A percentile compares a stretch with the other conserved stretches of the same genome.
phyloP scores from a whole-genome alignment of 2,797 vertebrate species.

The Holocentrus rufus region DNA sequence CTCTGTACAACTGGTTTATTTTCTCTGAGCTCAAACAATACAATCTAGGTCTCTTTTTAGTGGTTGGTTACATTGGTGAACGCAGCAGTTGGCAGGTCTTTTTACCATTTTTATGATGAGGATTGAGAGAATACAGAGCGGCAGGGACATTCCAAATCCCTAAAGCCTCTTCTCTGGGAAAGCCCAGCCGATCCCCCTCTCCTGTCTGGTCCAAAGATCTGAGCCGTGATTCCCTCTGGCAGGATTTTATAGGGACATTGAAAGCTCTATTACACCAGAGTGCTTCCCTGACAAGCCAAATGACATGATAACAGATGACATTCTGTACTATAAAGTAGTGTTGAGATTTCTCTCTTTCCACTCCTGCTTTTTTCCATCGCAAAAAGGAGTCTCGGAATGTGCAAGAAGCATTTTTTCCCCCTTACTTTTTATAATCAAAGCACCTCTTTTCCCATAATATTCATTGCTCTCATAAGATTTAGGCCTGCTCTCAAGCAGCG shows the following conservation, averaged over 20 bases:
- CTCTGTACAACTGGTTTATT: conserved; percentile 9
- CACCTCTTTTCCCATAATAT: too few relatives aligned
- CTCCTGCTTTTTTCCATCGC: conserved; percentile 1
- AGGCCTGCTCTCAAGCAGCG: too few relatives aligned
- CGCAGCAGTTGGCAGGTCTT: conserved; percentile 22
- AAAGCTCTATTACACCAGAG: conserved; percentile 62
- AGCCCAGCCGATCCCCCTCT: conserved; percentile 19
- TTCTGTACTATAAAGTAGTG: conserved; percentile 27
- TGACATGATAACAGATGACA: conserved; percentile 57
- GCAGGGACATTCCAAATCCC: conserved; percentile 56
- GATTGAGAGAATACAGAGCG: conserved; percentile 22
- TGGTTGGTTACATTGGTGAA: conserved; percentile 18
- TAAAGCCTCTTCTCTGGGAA: conserved; percentile 52
- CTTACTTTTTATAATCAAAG: too few relatives aligned
- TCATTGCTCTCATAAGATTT: too few relatives aligned
- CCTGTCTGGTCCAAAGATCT: conserved; percentile 56
- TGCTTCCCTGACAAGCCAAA: conserved; percentile 55
- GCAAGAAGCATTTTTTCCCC: too few relatives aligned
- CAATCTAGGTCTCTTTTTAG: conserved; percentile 26
- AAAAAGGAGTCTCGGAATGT: too few relatives aligned
- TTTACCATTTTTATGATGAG: conserved; percentile 49
- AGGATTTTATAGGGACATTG: conserved; percentile 55
- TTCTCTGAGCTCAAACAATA: conserved; percentile 29
- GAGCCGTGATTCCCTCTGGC: conserved; percentile 64
- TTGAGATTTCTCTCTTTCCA: conserved; percentile 11